Evolutionary conservation across 64 coral and sea anemone species (phyloP), one percentile per base, ranked within the genome.

Genomic region (Actinia tenebrosa): DNA sequence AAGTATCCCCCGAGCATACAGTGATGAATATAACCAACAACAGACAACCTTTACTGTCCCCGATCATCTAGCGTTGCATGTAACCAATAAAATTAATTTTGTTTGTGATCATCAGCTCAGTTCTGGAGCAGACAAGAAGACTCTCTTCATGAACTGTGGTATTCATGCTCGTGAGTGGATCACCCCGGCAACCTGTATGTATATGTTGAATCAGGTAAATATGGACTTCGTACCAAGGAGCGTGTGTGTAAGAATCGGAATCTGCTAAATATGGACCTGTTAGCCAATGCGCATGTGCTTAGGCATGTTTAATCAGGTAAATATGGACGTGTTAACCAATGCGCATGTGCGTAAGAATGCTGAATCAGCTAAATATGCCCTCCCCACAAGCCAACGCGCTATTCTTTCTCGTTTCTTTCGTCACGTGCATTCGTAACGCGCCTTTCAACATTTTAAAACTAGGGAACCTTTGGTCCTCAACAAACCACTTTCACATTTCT

Each of bases 81-180:
- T n/a, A 30, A 52, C 15, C 17, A 50, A n/a, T 53, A 11, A 16
- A 17, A 8, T 15, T 50, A 18, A 30, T 2, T 58, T 83, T 45
- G 45, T 58, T 52, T 83, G 6, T 53, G 43, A 59, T 37, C 14
- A 44, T 7, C 56, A 85, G 83, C n/a, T 85, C 44, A 96, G 86
- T 58, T 89, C 88, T 27, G 84, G 87, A 5, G 30, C 71, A 63
- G 91, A 91, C 53, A 92, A 84, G 68, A 96, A 96, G 80, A 83
- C 56, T 3, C 92, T 93, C 45, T 96, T 96, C 71, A 84, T 96
- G 56, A 96, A 96, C 82, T 96, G 94, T 45, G 91, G 94, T 79
- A 96, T 96, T 64, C 94, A 96, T 46, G 94, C 94, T 19, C 79
- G 94, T 15, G 94, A 96, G 61, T 96, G 94, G 94, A 45, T 96